Percentiles rank a stretch among this genome's conserved stretches.
Evolutionary conservation across 2,888 invertebrate species (phyloP).

Genomic region (Lucinisca nassula): DNA sequence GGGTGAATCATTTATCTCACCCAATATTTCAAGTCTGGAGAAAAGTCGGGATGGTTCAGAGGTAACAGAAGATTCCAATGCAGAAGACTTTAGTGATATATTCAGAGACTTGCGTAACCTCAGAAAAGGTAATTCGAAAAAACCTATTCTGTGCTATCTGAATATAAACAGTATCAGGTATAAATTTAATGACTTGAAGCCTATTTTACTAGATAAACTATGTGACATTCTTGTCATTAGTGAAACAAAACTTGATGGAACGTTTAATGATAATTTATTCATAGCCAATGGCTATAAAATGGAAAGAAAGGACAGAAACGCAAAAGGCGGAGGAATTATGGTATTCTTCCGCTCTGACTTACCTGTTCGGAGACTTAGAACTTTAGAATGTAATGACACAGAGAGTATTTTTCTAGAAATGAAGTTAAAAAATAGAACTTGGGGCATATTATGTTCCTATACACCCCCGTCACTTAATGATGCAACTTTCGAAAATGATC

Average conservation of each 20-base stretch:
- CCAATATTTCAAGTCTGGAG: too few relatives aligned
- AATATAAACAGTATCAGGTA: not conserved
- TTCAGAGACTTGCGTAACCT: not conserved
- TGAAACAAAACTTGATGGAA: not conserved
- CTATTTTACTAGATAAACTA: not conserved
- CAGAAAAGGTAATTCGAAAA: not conserved
- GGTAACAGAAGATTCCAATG: too few relatives aligned
- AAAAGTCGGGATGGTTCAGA: too few relatives aligned
- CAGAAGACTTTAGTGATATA: not conserved
- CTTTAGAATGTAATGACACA: not conserved
- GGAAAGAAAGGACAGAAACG: not conserved
- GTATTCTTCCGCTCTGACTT: not conserved
- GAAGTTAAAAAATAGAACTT: not conserved
- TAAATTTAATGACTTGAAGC: not conserved
- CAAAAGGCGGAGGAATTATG: slow-evolving; percentile 4
- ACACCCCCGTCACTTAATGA: not conserved
- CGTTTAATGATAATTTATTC: slow-evolving; percentile 7
- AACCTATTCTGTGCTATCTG: not conserved
- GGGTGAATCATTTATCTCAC: too few relatives aligned
- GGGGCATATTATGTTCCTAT: not conserved
- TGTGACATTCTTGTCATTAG: not conserved
- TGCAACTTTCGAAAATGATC: not conserved
- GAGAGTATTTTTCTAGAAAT: not conserved
- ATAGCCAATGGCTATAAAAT: not conserved
- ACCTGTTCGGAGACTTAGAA: not conserved